Base-by-base conservation (phyloP, 2,113 vertebrate genomes). In the Melanerpes formicivorus region DNA sequence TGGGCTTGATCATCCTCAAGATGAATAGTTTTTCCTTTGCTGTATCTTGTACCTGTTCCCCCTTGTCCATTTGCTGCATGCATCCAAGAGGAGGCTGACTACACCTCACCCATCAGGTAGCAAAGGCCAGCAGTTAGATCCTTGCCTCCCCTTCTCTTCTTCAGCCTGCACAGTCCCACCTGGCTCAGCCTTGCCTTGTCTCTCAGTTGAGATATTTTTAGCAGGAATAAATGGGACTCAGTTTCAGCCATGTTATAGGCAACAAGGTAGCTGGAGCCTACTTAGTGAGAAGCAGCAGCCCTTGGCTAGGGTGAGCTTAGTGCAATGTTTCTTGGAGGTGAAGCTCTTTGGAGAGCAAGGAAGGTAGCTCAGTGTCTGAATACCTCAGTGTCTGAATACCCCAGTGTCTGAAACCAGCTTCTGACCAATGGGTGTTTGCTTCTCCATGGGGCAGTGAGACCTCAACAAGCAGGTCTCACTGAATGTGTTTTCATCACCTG, bases 221-320 rank as follows among this genome's bases (percentile, higher is more conserved):
- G 91, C 87, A 93, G 89, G n/a, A 82, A 90, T 70, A 87, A 87
- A n/a, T 32, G 74, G 90, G 92, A 34, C 96, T 87, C 70, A 34
- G 69, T 73, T 65, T n/a, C 90, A 86, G 58, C 66, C 40, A 13
- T 8, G 63, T 11, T 46, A 3, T 27, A 58, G 62, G 3, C 85
- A 93, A n/a, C 59, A 23, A 42, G 42, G 80, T 15, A 79, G n/a
- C 88, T 76, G 78, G 58, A 87, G 48, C 2, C 63, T 89, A 11
- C 44, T 8, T 34, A 2, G n/a, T 6, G 74, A 67, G 69, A 22
- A 56, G 6, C 3, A 59, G 82, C 79, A 87, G 73, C 26, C 1
- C 40, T 54, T 26, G n/a, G 62, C 71, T 12, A 7, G 90, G 60
- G 16, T 0, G 10, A 11, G 80, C 4, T 56, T 23, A 12, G 6